Base-by-base conservation (phyloP, 2,888 invertebrate species). In the Euspilapteryx auroguttella region DNA sequence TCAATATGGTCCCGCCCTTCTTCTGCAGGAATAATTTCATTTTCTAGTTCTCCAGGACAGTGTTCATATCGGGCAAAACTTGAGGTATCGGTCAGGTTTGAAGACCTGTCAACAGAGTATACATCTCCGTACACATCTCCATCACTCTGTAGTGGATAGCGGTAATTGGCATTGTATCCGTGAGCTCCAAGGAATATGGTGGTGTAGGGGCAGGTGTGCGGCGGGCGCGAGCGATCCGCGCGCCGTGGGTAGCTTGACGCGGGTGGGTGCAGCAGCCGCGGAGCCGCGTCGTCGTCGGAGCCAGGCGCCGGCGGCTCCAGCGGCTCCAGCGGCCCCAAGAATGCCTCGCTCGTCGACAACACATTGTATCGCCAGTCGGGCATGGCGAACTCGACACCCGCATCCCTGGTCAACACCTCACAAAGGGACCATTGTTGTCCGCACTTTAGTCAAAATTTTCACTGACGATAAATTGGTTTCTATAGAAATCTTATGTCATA, bases 351-450 rank as follows among this genome's bases (percentile, higher is more conserved):
- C 45, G 77, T 73, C 41, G 76, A 76, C 45, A 77, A 55, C 45
- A 77, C 73, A 57, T 77, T 77, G 64, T 76, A 73, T 41, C 77
- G 68, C 77, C 77, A 77, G 52, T 76, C 76, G 42, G 77, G 76
- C 77, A 77, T 77, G 43, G 55, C 65, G 49, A 41, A 53, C 44
- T 14, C 35, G 31, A 27, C 41, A 49, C 44, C 50, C 63, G 53
- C 68, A 71, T 69, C 57, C 69, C 71, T 63, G 47, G 47, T 44
- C 38, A 36, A 29, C 35, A 31, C 37, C 42, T 47, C 47, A 37
- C 39, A 41, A 35, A 39, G 38, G 40, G 45, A 39, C 37, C 29
- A 34, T 36, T 44, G 33, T 43, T 33, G 39, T 41, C 48, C 50
- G 50, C 37, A 44, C 46, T 37, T 38, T 33, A 37, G 39, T 35